phyloP scores from a whole-genome alignment of 2,113 vertebrate species.

The Parotia lawesii region DNA sequence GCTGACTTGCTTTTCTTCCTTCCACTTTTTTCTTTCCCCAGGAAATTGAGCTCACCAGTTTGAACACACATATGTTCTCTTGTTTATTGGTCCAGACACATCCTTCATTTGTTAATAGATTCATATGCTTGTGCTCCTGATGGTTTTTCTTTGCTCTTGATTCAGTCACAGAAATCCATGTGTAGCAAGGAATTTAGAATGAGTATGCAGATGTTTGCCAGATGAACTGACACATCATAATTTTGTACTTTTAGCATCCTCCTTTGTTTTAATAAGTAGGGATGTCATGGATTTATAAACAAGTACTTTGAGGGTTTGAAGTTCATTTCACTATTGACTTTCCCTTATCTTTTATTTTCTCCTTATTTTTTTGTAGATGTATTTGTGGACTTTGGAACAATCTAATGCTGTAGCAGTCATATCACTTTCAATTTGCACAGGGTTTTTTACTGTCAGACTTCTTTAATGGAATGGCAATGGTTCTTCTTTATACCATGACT shows the following conservation, averaged over 20 bases:
- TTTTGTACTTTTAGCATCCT: background rate
- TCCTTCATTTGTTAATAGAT: background rate
- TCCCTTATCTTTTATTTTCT: background rate
- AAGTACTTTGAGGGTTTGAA: background rate
- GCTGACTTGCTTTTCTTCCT: background rate
- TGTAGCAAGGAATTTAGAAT: background rate
- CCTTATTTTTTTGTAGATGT: background rate
- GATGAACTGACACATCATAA: background rate
- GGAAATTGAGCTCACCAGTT: background rate
- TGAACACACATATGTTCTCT: background rate
- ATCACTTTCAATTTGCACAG: background rate
- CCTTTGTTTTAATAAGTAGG: background rate
- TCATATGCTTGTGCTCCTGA: background rate
- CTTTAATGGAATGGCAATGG: background rate
- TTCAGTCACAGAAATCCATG: background rate
- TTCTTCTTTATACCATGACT: background rate
- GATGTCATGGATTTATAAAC: background rate
- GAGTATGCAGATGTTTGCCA: background rate
- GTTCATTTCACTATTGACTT: background rate
- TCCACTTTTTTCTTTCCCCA: background rate
- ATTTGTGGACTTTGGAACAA: background rate
- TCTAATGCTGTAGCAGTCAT: background rate
- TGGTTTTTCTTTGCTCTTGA: background rate
- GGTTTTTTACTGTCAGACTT: background rate
- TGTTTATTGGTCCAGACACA: background rate